phyloP scores from a whole-genome alignment of 2,888 invertebrate genomes.

The Teinopalpus imperialis region DNA sequence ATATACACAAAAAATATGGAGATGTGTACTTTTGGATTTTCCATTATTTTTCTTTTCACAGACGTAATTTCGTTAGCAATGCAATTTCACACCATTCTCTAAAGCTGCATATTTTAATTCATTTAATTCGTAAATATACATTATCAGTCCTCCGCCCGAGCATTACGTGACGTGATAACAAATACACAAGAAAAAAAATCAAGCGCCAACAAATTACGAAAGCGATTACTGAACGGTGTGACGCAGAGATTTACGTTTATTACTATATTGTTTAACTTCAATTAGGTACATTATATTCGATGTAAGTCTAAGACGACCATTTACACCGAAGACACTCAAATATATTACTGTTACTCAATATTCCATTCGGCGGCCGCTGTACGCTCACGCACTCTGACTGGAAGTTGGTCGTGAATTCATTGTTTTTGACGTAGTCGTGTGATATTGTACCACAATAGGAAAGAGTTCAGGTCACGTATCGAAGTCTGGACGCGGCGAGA shows the following conservation, averaged over 20 bases:
- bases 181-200: slow-evolving; percentile 9
- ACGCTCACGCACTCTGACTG: slow-evolving; percentile 26
- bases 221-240: slow-evolving; percentile 22
- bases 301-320: slow-evolving; percentile 31
- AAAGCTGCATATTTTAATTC: not conserved
- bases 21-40: too few species aligned
- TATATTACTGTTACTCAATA: slow-evolving; percentile 48
- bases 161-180: slow-evolving; percentile 20
- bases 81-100: not conserved
- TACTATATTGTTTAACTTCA: slow-evolving; percentile 23
- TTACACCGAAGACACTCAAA: slow-evolving; percentile 35
- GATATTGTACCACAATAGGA: slow-evolving; percentile 74
- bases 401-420: slow-evolving; percentile 50
- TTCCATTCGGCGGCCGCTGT: slow-evolving; percentile 23
- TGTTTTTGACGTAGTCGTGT: slow-evolving; percentile 72
- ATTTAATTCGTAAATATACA: slow-evolving; percentile 4
- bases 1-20: too few species aligned
- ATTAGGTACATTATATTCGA: slow-evolving; percentile 26
- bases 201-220: slow-evolving; percentile 21
- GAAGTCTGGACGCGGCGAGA: slow-evolving; percentile 55
- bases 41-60: too few species aligned
- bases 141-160: slow-evolving; percentile 2
- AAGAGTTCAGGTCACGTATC: slow-evolving; percentile 77
- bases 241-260: slow-evolving; percentile 25
- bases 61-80: not conserved